Conservation (phyloP, 2,113 vertebrate genomes). For the Oxyruncus cristatus region DNA sequence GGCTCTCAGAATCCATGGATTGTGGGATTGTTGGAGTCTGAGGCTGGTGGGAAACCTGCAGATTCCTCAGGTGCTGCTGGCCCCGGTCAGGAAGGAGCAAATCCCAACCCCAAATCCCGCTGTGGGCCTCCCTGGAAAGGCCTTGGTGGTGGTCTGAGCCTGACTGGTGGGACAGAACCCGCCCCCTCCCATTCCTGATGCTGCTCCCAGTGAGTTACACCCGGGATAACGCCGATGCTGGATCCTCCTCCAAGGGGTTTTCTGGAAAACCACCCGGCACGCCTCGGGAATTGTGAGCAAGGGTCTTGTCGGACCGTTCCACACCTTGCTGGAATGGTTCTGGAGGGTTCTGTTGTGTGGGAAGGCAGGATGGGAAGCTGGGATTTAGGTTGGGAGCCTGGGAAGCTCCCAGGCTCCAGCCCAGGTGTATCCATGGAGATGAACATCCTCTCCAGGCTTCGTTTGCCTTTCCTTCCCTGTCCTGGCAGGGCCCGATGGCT, state of each 20-base stretch:
- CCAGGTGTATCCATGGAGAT: not conserved
- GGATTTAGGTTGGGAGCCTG: not conserved
- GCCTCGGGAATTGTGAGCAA: accelerated
- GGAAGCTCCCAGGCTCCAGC: not conserved
- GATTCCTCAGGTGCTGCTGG: too few relatives aligned
- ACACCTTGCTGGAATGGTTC: too few relatives aligned
- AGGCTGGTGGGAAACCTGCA: too few relatives aligned
- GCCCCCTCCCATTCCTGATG: too few relatives aligned
- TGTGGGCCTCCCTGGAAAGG: too few relatives aligned
- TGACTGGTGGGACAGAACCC: not conserved
- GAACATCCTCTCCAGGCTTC: accelerated
- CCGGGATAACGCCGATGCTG: accelerated
- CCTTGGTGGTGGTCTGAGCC: too few relatives aligned
- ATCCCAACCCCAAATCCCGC: too few relatives aligned
- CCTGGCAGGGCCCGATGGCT: not conserved
- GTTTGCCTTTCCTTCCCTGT: not conserved
- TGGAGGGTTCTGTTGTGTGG: accelerated
- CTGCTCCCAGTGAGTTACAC: not conserved
- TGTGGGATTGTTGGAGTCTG: too few relatives aligned
- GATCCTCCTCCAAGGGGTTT: not conserved
- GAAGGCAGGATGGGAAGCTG: not conserved
- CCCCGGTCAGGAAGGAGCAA: too few relatives aligned
- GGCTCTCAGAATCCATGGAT: too few relatives aligned
- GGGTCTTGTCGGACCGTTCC: accelerated
- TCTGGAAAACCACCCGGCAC: not conserved